Conservation (phyloP, 2,113 vertebrate genomes). For the human (Homo sapiens) region GRCh38 chr4:171097001-171097500, state of each 20-base stretch:
- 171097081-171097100: neutral
- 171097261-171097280: accelerated
- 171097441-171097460: neutral
- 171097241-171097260: neutral
- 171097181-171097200: neutral
- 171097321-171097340: neutral
- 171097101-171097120: neutral
- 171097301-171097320: neutral
- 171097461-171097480: neutral
- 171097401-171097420: neutral
- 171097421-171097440: neutral
- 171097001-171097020: neutral
- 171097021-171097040: neutral
- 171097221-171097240: neutral
- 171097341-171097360: neutral
- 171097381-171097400: neutral
- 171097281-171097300: neutral
- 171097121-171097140: neutral
- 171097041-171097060: neutral
- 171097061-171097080: neutral
- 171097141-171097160: neutral
- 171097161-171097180: neutral
- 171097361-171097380: neutral
- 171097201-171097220: neutral
- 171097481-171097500: neutral